A percentile compares a stretch with the other conserved stretches of the same genome.
phyloP scores from a whole-genome alignment of 1,140 invertebrate genomes.

The Halictus rubicundus region DNA sequence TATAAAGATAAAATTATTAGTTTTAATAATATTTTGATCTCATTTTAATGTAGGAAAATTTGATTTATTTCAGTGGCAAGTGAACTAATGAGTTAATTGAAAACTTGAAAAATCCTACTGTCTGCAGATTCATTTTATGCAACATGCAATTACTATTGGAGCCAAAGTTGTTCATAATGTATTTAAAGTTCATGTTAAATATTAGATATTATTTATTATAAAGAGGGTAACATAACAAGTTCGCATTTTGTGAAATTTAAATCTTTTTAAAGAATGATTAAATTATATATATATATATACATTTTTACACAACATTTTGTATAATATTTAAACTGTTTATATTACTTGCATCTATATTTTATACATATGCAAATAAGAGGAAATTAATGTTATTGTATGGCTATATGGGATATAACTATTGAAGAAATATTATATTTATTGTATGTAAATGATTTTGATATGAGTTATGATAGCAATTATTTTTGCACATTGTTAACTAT shows the following conservation, averaged over 20 bases:
- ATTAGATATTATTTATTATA: not conserved
- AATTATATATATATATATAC: constrained; percentile 36
- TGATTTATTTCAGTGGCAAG: constrained; percentile 65
- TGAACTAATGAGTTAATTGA: constrained; percentile 52
- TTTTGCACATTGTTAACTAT: not conserved
- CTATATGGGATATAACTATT: not conserved
- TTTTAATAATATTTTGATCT: too few species aligned
- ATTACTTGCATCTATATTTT: constrained; percentile 24
- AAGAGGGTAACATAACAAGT: constrained; percentile 30
- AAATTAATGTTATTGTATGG: not conserved
- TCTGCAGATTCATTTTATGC: not conserved
- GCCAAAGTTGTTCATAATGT: not conserved
- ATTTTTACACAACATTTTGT: constrained; percentile 24
- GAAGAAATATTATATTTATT: not conserved
- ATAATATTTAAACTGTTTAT: constrained; percentile 27
- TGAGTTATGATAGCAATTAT: too few species aligned
- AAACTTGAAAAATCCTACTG: not conserved
- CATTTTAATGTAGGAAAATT: not conserved
- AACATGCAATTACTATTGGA: constrained; percentile 27
- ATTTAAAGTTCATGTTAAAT: not conserved
- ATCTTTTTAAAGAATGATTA: constrained; percentile 22
- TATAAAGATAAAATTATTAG: too few species aligned
- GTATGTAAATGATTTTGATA: not conserved
- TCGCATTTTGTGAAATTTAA: constrained; percentile 50
- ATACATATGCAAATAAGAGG: not conserved